These are phyloP conservation scores for Paratrypauchen microcephalus DNA, from an alignment of 2,797 vertebrate species.

Conservation along the genomic window DNA sequence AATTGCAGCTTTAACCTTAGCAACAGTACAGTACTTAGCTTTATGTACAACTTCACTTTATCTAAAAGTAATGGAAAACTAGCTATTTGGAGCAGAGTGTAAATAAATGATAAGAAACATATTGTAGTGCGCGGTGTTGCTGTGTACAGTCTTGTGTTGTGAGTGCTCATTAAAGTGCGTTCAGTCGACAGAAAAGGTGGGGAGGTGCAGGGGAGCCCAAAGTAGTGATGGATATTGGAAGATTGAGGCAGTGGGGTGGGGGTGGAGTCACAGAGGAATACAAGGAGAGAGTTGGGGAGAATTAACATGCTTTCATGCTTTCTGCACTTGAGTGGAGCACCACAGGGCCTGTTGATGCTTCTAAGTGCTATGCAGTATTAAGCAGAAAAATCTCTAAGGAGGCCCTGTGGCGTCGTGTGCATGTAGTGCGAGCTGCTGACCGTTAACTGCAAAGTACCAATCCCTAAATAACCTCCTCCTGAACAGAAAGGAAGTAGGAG, in stretches of 20 bases:
- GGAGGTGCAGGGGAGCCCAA: conserved; percentile 12
- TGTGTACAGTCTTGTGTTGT: conserved; percentile 19
- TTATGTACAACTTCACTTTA: conserved; percentile 8
- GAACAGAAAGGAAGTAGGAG: conserved; percentile 23
- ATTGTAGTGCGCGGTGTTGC: conserved; percentile 17
- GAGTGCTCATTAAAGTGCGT: conserved; percentile 30
- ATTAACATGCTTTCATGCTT: conserved; percentile 68
- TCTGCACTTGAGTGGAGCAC: conserved; percentile 62
- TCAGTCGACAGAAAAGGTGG: conserved; percentile 23
- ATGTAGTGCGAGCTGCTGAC: conserved; percentile 37
- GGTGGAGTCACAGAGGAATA: conserved; percentile 46
- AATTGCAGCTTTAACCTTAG: conserved; percentile 1
- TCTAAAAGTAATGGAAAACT: conserved; percentile 21
- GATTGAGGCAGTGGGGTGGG: conserved; percentile 12
- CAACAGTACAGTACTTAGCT: conserved; percentile 2
- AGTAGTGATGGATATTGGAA: conserved; percentile 25
- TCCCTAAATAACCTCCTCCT: conserved; percentile 52
- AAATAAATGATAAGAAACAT: conserved; percentile 35
- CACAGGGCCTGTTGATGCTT: conserved; percentile 66
- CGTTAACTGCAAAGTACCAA: conserved; percentile 55
- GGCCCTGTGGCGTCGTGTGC: conserved; percentile 29
- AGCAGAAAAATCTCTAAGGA: conserved; percentile 68
- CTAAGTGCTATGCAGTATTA: conserved; percentile 81
- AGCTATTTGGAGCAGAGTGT: conserved; percentile 24
- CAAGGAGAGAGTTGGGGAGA: conserved; percentile 45